phyloP scores from a whole-genome alignment of 1,140 invertebrate genomes.

The Arion vulgaris region DNA sequence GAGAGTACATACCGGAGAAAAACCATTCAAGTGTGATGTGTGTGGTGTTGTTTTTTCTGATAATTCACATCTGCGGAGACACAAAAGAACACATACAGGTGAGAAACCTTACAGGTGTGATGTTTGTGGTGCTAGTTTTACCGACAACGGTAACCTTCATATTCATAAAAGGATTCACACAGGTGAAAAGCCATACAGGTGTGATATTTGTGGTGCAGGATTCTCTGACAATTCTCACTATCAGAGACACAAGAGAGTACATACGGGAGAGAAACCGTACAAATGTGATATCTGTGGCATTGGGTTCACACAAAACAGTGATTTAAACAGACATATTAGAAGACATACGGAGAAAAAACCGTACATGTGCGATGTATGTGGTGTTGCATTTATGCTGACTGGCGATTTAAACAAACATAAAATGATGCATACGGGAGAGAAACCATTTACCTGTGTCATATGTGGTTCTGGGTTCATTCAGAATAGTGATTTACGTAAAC shows the following conservation, averaged over 20 bases:
- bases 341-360: neutral
- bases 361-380: neutral
- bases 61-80: neutral
- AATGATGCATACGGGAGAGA: slow-evolving; percentile 82
- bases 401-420: neutral
- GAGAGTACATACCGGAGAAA: slow-evolving; percentile 82
- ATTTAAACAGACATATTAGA: neutral
- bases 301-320: neutral
- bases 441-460: slow-evolving; percentile 82
- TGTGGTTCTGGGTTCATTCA: slow-evolving; percentile 85
- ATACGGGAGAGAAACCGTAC: slow-evolving; percentile 37
- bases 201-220: slow-evolving; percentile 88
- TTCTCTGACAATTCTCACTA: slow-evolving; percentile 73
- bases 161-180: slow-evolving; percentile 79
- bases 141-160: neutral
- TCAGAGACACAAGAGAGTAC: slow-evolving; percentile 26
- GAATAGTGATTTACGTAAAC: slow-evolving; percentile 20
- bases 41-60: neutral
- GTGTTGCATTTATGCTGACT: neutral
- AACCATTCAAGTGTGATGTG: neutral
- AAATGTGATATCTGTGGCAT: slow-evolving; percentile 26
- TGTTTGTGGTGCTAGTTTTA: slow-evolving; percentile 56
- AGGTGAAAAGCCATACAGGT: slow-evolving; percentile 80
- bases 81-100: slow-evolving; percentile 69
- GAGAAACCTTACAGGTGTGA: slow-evolving; percentile 38